A percentile compares a stretch with the other conserved stretches of the same genome.
Conservation (phyloP, 2,888 invertebrate species). For the Harmothoe impar region DNA sequence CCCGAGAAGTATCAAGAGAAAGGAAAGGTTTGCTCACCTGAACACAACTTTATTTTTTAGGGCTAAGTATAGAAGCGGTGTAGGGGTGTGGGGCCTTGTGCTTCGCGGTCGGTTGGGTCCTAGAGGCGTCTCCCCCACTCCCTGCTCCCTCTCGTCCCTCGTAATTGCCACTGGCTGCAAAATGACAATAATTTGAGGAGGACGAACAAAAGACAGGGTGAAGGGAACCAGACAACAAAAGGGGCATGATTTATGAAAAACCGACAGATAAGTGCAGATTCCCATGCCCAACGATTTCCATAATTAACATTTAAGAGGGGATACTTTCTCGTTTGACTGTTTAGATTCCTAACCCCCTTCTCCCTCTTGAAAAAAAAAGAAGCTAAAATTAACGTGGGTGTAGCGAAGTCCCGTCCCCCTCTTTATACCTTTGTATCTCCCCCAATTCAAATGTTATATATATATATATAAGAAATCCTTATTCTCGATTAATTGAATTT, state of each 20-base stretch:
- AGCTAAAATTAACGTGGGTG: too few species aligned
- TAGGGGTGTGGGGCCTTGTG: background rate
- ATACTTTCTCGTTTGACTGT: slow-evolving; percentile 1
- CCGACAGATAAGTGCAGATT: slow-evolving; percentile 33
- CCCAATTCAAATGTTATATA: too few species aligned
- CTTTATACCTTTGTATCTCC: too few species aligned
- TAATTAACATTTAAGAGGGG: slow-evolving; percentile 23
- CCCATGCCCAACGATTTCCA: slow-evolving; percentile 26
- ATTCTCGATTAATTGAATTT: too few species aligned
- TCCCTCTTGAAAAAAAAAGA: too few species aligned
- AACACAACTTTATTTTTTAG: too few species aligned
- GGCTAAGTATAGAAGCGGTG: too few species aligned
- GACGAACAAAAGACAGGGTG: slow-evolving; percentile 33
- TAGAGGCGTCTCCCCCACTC: background rate
- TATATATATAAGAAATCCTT: too few species aligned
- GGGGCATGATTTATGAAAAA: slow-evolving; percentile 53
- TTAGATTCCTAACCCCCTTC: too few species aligned
- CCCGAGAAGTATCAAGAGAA: too few species aligned
- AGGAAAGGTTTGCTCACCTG: too few species aligned
- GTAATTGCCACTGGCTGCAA: slow-evolving; percentile 25
- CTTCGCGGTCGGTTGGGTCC: slow-evolving; percentile 20
- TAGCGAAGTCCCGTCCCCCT: too few species aligned
- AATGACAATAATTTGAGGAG: slow-evolving; percentile 39
- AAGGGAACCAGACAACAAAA: slow-evolving; percentile 52
- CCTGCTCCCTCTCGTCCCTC: slow-evolving; percentile 34